These are phyloP conservation scores for Drosophila paramelanica DNA, from an alignment of 2,888 invertebrate species.

Conservation along the genomic window DNA sequence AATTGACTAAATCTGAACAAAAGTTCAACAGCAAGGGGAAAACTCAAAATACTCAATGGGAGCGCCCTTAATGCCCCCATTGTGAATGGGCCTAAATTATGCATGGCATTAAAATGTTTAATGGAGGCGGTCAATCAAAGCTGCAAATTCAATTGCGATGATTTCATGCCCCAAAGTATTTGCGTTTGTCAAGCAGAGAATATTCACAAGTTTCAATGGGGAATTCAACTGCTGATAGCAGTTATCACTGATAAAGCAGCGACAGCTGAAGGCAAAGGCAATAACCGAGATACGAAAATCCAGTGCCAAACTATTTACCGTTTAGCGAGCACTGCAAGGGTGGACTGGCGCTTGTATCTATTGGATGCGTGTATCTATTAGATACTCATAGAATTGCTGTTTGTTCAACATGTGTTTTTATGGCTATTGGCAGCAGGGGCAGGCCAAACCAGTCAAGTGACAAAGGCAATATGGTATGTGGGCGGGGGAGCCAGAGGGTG, in stretches of 20 bases:
- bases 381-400: constrained; percentile 13
- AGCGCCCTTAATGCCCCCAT: constrained; percentile 13
- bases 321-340: constrained; percentile 21
- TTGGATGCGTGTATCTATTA: not conserved
- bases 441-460: constrained; percentile 1
- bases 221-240: constrained; percentile 21
- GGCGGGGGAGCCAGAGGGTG: not conserved
- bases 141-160: constrained; percentile 22
- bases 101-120: constrained; percentile 29
- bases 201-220: not conserved
- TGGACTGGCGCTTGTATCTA: not conserved
- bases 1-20: constrained; percentile 53
- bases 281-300: not conserved
- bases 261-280: not conserved
- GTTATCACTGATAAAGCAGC: constrained; percentile 30
- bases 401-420: constrained; percentile 45
- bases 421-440: not conserved
- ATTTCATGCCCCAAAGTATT: constrained; percentile 13
- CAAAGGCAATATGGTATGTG: constrained; percentile 2
- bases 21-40: constrained; percentile 12
- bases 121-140: constrained; percentile 9
- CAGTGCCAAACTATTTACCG: constrained; percentile 20
- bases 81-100: constrained; percentile 34
- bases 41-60: not conserved
- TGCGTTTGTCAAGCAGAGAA: constrained; percentile 8